phyloP scores from a whole-genome alignment of 2,113 vertebrate species.

The Sisor rabdophorus region DNA sequence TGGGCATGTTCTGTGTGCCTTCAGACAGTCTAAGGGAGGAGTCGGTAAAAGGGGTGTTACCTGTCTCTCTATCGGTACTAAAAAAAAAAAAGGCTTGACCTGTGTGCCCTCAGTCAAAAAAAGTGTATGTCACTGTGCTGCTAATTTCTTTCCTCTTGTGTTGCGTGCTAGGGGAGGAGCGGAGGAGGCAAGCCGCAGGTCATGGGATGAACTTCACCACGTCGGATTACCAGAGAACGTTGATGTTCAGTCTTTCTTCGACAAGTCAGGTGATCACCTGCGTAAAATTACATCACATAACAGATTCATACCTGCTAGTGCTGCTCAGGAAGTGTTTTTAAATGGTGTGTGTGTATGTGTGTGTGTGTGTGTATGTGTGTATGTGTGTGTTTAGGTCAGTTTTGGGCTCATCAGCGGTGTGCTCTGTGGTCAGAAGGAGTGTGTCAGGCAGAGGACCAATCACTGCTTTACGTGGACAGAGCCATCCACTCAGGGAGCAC shows the following conservation, averaged over 20 bases:
- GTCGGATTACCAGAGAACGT: conserved; percentile 90
- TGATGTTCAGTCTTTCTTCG: conserved; percentile 88
- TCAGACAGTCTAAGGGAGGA: not conserved
- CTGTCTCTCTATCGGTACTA: too few species aligned
- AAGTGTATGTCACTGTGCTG: not conserved
- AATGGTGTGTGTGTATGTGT: not conserved
- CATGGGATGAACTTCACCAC: conserved; percentile 92
- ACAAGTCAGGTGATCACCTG: conserved; percentile 79
- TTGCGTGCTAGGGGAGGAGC: conserved; percentile 55
- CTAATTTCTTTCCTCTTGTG: conserved; percentile 25
- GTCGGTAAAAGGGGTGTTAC: too few species aligned
- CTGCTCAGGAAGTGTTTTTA: not conserved
- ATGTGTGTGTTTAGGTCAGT: conserved; percentile 75
- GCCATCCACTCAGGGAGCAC: conserved; percentile 99
- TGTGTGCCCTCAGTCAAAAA: not conserved
- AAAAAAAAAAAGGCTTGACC: not conserved
- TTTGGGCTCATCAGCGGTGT: conserved; percentile 96
- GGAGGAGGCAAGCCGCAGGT: conserved; percentile 80
- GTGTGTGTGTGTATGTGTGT: conserved; percentile 33
- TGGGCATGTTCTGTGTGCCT: not conserved
- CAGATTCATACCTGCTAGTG: not conserved
- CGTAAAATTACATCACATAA: not conserved
- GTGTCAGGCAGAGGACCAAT: conserved; percentile 83
- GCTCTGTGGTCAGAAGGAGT: conserved; percentile 89
- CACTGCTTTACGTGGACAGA: conserved; percentile 90